phyloP scores from a whole-genome alignment of 2,888 invertebrate species.

The Unio delphinus region DNA sequence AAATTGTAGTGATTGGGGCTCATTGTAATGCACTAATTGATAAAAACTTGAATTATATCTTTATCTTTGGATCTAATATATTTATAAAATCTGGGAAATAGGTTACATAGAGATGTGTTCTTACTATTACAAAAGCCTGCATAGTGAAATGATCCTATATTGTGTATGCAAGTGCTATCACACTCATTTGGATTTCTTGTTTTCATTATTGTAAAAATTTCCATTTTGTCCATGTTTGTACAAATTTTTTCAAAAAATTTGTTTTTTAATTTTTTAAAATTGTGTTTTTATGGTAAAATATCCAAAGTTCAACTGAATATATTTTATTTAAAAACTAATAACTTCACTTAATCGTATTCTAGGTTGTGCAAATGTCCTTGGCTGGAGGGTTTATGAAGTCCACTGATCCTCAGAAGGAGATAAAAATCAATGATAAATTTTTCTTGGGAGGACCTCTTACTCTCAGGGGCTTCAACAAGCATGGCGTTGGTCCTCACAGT shows the following conservation, averaged over 20 bases:
- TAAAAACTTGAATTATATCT: too few species aligned
- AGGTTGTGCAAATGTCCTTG: slow-evolving; percentile 83
- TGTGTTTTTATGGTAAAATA: background rate
- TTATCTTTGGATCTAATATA: too few species aligned
- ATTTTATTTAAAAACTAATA: background rate
- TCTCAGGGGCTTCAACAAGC: slow-evolving; percentile 88
- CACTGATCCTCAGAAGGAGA: slow-evolving; percentile 70
- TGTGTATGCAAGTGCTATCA: too few species aligned
- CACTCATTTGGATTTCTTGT: too few species aligned
- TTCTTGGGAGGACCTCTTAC: slow-evolving; percentile 92
- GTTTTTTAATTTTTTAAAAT: background rate
- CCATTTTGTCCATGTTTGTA: too few species aligned
- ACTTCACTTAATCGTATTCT: slow-evolving; percentile 6
- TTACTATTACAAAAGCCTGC: too few species aligned
- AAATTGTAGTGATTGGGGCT: too few species aligned
- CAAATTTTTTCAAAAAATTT: background rate
- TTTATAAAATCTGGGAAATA: too few species aligned
- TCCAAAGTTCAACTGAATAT: background rate
- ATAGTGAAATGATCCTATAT: too few species aligned
- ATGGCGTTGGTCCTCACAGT: slow-evolving; percentile 88
- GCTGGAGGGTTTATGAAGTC: slow-evolving; percentile 79
- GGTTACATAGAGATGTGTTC: too few species aligned
- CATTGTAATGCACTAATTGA: too few species aligned
- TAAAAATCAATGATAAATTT: slow-evolving; percentile 78
- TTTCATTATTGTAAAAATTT: too few species aligned